Conservation (phyloP, 1,140 invertebrate species). For the Diabrotica virgifera region DNA sequence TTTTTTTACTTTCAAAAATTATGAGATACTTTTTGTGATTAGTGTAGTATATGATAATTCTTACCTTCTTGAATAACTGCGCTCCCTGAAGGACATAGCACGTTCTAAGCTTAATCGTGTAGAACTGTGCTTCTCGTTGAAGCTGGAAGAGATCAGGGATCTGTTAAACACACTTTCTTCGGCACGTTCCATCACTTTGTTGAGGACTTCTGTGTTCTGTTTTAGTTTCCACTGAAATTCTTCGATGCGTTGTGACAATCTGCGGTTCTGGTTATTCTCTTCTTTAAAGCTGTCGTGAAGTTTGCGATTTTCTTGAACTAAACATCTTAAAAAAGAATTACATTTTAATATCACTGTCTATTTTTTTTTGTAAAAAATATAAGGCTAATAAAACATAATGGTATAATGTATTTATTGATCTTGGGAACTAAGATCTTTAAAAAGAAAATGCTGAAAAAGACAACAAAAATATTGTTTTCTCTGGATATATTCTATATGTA, state of each 20-base stretch:
- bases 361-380: too few species aligned
- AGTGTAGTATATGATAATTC: too few species aligned
- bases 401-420: too few species aligned
- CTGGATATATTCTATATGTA: too few species aligned
- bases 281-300: constrained; percentile 68
- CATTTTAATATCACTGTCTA: too few species aligned
- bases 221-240: constrained; percentile 81
- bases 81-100: constrained; percentile 36
- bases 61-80: constrained; percentile 22
- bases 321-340: constrained; percentile 22
- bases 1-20: too few species aligned
- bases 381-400: too few species aligned
- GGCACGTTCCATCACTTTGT: constrained; percentile 40
- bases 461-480: too few species aligned
- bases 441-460: too few species aligned
- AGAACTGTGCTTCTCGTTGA: constrained; percentile 38
- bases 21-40: too few species aligned
- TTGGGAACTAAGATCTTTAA: too few species aligned
- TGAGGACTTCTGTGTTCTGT: constrained; percentile 68
- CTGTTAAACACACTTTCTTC: constrained; percentile 38
- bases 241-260: constrained; percentile 78
- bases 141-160: constrained; percentile 40
- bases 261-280: constrained; percentile 72
- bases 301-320: constrained; percentile 59
- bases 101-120: constrained; percentile 34